Evolutionary conservation across 2,113 vertebrate genomes (phyloP).

Genomic region (Nyctereutes procyonoides): DNA sequence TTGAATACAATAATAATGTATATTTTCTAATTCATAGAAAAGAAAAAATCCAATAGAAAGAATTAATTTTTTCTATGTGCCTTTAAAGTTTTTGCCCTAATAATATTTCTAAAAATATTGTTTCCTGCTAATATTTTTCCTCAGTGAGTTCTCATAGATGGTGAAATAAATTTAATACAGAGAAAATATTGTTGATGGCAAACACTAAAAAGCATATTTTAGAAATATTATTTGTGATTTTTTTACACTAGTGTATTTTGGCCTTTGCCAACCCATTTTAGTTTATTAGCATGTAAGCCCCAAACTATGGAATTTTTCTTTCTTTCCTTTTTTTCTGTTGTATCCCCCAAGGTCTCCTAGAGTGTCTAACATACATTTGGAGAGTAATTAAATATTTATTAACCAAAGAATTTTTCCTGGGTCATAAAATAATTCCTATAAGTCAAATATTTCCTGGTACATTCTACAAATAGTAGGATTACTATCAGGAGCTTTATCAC

Average conservation of each 20-base stretch:
- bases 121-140: background rate
- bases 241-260: background rate
- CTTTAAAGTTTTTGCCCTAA: background rate
- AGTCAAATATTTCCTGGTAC: background rate
- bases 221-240: background rate
- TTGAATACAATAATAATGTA: background rate
- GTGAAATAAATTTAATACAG: background rate
- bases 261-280: background rate
- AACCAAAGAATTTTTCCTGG: background rate
- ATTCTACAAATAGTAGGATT: background rate
- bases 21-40: background rate
- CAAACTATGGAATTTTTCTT: background rate
- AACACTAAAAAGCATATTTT: background rate
- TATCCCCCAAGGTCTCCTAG: background rate
- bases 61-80: background rate
- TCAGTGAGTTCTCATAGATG: background rate
- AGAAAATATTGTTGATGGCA: background rate
- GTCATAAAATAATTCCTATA: background rate
- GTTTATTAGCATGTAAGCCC: background rate
- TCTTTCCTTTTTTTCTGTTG: background rate
- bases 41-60: background rate
- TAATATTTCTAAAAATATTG: background rate
- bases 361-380: background rate
- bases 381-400: background rate
- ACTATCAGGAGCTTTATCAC: background rate